These are phyloP conservation scores for Nemurella pictetii DNA, from an alignment of 2,888 invertebrate species.

Conservation along the genomic window DNA sequence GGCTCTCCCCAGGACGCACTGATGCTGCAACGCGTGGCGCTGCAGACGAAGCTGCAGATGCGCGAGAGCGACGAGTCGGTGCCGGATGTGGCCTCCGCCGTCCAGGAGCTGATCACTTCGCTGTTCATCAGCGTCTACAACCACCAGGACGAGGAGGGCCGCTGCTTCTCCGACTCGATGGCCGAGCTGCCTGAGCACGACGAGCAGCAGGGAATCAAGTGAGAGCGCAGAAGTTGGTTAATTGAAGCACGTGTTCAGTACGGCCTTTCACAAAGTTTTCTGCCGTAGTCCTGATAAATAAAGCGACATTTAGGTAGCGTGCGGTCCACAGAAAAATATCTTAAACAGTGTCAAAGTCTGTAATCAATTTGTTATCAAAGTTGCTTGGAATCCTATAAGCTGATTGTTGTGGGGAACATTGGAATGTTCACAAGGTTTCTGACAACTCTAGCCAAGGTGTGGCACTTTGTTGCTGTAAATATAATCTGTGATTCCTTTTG, in stretches of 20 bases:
- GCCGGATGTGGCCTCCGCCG: constrained; percentile 85
- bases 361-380: too few relatives aligned
- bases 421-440: too few relatives aligned
- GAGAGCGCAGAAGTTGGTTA: constrained; percentile 45
- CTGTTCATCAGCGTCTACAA: constrained; percentile 94
- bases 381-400: too few relatives aligned
- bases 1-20: constrained; percentile 83
- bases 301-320: too few relatives aligned
- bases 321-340: not conserved
- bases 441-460: too few relatives aligned
- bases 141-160: constrained; percentile 94
- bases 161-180: constrained; percentile 95
- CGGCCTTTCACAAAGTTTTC: too few relatives aligned
- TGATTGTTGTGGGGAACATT: too few relatives aligned
- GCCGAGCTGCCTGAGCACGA: constrained; percentile 90
- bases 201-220: constrained; percentile 69
- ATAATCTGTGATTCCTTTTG: too few relatives aligned
- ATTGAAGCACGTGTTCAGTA: too few relatives aligned
- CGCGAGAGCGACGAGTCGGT: constrained; percentile 82
- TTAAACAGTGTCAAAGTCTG: not conserved
- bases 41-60: constrained; percentile 89
- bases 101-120: constrained; percentile 87
- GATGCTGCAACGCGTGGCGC: constrained; percentile 84
- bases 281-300: too few relatives aligned
- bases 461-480: too few relatives aligned